A percentile compares a stretch with the other conserved stretches of the same genome.
Evolutionary conservation across 2,113 vertebrate genomes (phyloP).

Genomic region (Centropus bengalensis): DNA sequence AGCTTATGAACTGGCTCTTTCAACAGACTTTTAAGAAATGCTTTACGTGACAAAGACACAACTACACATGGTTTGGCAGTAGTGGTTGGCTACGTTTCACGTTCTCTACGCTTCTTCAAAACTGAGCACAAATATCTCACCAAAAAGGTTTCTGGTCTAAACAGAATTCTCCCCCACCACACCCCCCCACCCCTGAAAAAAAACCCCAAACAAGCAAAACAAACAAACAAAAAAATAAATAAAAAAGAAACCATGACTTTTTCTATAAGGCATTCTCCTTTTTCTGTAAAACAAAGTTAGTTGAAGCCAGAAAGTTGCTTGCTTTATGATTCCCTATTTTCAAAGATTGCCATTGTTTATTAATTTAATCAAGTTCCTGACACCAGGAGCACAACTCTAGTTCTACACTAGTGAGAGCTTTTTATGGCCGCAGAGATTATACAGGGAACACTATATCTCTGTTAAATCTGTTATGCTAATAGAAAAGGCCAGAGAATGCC

Average conservation of each 20-base stretch:
- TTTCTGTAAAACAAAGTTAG: neutral
- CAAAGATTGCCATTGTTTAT: neutral
- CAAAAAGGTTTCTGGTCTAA: neutral
- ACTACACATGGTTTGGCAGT: neutral
- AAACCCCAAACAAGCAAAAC: too few relatives aligned
- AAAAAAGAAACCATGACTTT: neutral
- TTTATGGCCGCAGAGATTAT: neutral
- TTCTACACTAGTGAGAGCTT: neutral
- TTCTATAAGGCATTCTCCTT: neutral
- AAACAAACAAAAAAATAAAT: too few relatives aligned
- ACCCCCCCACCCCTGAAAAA: too few relatives aligned
- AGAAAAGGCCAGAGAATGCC: neutral
- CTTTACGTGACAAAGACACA: neutral
- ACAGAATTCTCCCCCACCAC: too few relatives aligned
- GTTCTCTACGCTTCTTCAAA: neutral
- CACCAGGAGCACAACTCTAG: neutral
- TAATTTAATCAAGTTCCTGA: neutral
- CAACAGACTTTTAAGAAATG: neutral
- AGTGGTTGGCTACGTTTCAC: neutral
- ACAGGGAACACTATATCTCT: neutral
- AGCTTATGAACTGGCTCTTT: neutral
- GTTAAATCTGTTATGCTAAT: neutral
- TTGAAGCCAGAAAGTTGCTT: neutral
- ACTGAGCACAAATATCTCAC: neutral
- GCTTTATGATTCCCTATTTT: neutral